Conservation (phyloP, 2,797 vertebrate species). For the Clarias fuscus region DNA sequence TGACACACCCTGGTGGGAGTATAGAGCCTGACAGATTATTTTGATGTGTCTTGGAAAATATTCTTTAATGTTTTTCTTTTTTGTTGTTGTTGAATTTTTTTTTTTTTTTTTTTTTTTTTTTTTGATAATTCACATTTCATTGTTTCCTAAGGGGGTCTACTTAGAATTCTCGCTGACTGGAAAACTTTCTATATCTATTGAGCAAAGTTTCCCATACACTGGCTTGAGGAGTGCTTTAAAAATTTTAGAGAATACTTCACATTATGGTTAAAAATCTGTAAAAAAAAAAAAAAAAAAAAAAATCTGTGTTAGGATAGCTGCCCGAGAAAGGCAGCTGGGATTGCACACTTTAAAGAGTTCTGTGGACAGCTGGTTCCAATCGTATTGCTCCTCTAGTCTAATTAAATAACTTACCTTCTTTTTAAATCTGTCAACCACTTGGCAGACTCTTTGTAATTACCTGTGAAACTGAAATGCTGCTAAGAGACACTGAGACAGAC, state of each 20-base stretch:
- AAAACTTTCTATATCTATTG: neutral
- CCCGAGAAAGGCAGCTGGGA: slow-evolving; percentile 33
- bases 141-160: neutral
- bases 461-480: slow-evolving; percentile 41
- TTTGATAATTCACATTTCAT: neutral
- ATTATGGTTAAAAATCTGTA: neutral
- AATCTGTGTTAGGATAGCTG: neutral
- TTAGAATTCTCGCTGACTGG: neutral
- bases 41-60: neutral
- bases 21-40: neutral
- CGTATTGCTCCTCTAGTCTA: slow-evolving; percentile 37
- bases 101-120: too few species aligned
- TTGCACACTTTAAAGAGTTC: slow-evolving; percentile 25
- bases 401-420: slow-evolving; percentile 44
- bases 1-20: neutral
- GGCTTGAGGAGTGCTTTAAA: neutral
- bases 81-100: too few species aligned
- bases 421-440: slow-evolving; percentile 33
- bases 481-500: neutral
- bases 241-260: neutral
- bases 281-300: too few species aligned
- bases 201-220: neutral
- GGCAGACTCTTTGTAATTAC: slow-evolving; percentile 44
- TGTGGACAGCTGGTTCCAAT: slow-evolving; percentile 35
- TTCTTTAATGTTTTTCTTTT: neutral